phyloP scores from a whole-genome alignment of 2,888 invertebrate species.

The Elegia similella region DNA sequence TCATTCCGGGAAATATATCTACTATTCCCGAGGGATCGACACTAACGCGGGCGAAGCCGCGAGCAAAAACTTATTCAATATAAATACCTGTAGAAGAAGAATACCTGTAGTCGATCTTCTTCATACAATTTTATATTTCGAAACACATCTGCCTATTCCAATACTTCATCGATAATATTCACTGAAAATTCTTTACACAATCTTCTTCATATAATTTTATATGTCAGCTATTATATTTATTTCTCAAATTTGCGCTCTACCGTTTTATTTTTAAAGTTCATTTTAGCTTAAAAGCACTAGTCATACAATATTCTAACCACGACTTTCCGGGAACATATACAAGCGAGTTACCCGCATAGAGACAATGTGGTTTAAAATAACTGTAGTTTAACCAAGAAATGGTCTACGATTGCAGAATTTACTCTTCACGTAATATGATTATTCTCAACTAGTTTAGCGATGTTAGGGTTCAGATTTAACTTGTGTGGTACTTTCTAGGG shows the following conservation, averaged over 20 bases:
- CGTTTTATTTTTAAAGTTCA: not conserved
- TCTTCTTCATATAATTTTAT: slow-evolving; percentile 12
- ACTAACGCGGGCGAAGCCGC: no score
- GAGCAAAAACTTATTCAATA: no score
- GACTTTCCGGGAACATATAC: slow-evolving; percentile 11
- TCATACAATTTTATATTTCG: no score
- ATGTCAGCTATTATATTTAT: slow-evolving; percentile 3
- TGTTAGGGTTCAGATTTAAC: not conserved
- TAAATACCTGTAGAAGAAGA: no score
- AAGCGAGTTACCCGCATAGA: slow-evolving; percentile 13
- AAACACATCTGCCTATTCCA: not conserved
- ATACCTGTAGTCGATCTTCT: no score
- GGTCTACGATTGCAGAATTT: slow-evolving; percentile 15
- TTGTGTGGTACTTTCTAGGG: not conserved
- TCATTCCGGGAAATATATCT: no score
- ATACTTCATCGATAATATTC: slow-evolving; percentile 8
- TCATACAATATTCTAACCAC: slow-evolving; percentile 18
- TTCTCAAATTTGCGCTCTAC: not conserved
- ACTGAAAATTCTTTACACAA: slow-evolving; percentile 11
- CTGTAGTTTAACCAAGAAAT: slow-evolving; percentile 16
- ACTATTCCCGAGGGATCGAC: no score
- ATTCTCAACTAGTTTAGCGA: not conserved
- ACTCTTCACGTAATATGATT: slow-evolving; percentile 17
- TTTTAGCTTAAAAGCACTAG: not conserved
- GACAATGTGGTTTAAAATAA: slow-evolving; percentile 18